A percentile compares a stretch with the other conserved stretches of the same genome.
These are phyloP conservation scores for Trachelus troglodyta DNA, from an alignment of 2,888 invertebrate species.

Conservation along the genomic window DNA sequence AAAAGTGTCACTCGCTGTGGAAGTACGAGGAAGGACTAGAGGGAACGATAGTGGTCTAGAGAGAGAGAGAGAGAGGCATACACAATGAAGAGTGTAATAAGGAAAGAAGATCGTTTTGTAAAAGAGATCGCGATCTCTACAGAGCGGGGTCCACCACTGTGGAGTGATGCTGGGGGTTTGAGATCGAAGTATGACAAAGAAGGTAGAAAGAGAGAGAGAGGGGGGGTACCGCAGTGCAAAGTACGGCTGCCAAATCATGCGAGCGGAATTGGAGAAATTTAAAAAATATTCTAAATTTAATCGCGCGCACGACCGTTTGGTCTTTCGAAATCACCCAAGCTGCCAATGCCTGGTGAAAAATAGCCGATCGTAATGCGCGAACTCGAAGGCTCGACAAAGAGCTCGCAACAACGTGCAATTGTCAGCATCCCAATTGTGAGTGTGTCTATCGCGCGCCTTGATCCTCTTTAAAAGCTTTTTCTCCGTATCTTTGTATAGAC, in stretches of 20 bases:
- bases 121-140: conserved; percentile 12
- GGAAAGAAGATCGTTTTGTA: conserved; percentile 20
- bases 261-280: conserved; percentile 65
- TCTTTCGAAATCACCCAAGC: conserved; percentile 60
- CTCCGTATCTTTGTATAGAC: background rate
- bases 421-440: background rate
- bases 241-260: conserved; percentile 60
- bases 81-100: background rate
- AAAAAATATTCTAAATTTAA: conserved; percentile 67
- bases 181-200: conserved; percentile 21
- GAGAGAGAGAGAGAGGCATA: conserved; percentile 25
- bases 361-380: conserved; percentile 48
- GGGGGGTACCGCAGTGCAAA: conserved; percentile 22
- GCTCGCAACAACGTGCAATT: background rate
- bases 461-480: background rate
- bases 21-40: conserved; percentile 6
- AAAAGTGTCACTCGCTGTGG: background rate
- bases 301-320: conserved; percentile 45
- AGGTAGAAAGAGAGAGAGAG: conserved; percentile 31
- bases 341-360: conserved; percentile 62
- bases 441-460: background rate
- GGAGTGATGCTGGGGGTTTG: background rate
- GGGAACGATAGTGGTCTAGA: conserved; percentile 22
- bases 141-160: background rate
- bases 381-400: conserved; percentile 25